Evolutionary conservation across 2,113 vertebrate genomes (phyloP).

Genomic region (Pelodiscus sinensis): DNA sequence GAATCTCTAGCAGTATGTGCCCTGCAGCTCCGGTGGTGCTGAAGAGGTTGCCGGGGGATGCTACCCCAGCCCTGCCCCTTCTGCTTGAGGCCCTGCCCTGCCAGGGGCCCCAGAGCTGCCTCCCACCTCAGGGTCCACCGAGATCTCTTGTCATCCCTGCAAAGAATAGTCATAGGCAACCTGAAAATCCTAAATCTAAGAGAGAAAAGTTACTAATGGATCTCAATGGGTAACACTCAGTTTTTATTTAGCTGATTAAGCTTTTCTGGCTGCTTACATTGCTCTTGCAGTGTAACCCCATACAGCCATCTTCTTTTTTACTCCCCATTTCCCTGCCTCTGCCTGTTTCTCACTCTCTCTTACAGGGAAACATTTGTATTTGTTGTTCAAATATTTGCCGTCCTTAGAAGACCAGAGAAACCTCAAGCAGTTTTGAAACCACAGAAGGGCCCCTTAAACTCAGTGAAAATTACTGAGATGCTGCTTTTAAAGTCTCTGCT

Average conservation of each 20-base stretch:
- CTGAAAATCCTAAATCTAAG: not conserved
- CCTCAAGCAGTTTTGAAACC: constrained; percentile 74
- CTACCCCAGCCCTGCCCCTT: too few relatives aligned
- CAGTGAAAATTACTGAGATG: constrained; percentile 72
- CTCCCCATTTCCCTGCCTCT: not conserved
- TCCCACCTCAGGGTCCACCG: too few relatives aligned
- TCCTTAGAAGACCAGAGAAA: constrained; percentile 69
- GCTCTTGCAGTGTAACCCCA: not conserved
- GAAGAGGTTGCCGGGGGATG: too few relatives aligned
- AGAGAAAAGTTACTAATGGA: not conserved
- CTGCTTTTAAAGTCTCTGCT: constrained; percentile 69
- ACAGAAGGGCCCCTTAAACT: constrained; percentile 68
- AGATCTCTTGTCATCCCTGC: not conserved
- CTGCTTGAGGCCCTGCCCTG: too few relatives aligned
- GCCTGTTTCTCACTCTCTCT: constrained; percentile 17
- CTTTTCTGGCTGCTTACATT: not conserved
- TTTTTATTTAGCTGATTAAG: not conserved
- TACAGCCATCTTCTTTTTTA: not conserved
- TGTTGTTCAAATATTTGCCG: constrained; percentile 77
- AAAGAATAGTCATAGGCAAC: not conserved
- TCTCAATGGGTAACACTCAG: not conserved
- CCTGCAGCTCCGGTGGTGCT: too few relatives aligned
- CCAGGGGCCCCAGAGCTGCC: too few relatives aligned
- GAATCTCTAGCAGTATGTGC: too few relatives aligned
- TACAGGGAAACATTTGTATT: constrained; percentile 28